Evolutionary conservation across 2,888 invertebrate species (phyloP).

Genomic region (Limnephilus lunatus): DNA sequence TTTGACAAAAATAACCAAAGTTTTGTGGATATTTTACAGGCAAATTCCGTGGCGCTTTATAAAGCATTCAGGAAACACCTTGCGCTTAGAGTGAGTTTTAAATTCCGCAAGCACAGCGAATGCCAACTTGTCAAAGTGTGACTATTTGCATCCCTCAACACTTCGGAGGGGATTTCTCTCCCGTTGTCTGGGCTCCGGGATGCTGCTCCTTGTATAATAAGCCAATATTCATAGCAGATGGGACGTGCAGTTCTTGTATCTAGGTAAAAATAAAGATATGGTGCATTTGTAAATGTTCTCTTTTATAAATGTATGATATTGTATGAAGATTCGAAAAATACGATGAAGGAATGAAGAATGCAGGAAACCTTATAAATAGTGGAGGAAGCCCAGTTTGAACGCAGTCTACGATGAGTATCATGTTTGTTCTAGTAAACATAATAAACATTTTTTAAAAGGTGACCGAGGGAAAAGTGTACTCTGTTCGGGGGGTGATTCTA

Average conservation of each 20-base stretch:
- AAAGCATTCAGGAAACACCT: neutral
- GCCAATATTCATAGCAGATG: conserved; percentile 2
- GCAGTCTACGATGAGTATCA: no score
- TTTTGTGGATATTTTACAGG: neutral
- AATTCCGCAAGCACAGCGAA: neutral
- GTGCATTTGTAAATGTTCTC: neutral
- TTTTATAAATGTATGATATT: neutral
- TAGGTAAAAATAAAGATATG: neutral
- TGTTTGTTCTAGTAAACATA: no score
- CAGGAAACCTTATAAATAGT: neutral
- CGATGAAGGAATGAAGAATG: neutral
- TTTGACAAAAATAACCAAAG: neutral
- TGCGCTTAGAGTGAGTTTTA: neutral
- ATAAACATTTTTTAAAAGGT: no score
- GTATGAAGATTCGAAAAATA: neutral
- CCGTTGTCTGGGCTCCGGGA: neutral
- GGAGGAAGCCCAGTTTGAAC: no score
- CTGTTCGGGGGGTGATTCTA: no score
- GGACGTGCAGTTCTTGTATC: neutral
- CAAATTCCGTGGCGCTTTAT: neutral
- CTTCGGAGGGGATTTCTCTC: neutral
- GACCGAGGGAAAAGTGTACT: no score
- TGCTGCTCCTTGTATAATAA: neutral
- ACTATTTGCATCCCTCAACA: neutral
- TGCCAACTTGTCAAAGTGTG: neutral